A percentile compares a stretch with the other conserved stretches of the same genome.
These are phyloP conservation scores for Plectus sambesii DNA, from an alignment of 1,140 invertebrate species.

Conservation along the genomic window DNA sequence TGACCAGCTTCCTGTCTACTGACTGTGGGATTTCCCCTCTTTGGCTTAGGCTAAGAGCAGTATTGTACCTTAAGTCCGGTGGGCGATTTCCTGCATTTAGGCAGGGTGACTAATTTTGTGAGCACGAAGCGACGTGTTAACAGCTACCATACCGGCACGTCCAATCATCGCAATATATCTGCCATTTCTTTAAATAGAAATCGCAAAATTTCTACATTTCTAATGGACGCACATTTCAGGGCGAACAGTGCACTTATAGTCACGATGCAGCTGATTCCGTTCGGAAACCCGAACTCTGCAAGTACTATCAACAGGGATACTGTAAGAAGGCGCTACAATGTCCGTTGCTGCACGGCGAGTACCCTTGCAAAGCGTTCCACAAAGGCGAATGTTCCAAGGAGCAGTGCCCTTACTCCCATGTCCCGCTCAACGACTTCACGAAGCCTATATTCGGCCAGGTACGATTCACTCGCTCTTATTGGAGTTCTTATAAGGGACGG, in stretches of 20 bases:
- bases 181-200: constrained; percentile 1
- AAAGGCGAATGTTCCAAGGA: constrained; percentile 39
- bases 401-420: constrained; percentile 38
- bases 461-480: too few relatives aligned
- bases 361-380: constrained; percentile 40
- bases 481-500: too few relatives aligned
- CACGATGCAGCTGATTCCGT: constrained; percentile 38
- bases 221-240: not conserved
- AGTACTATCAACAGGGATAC: constrained; percentile 39
- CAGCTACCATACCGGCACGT: too few relatives aligned
- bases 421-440: constrained; percentile 38
- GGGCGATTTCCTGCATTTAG: too few relatives aligned
- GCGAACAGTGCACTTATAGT: constrained; percentile 37
- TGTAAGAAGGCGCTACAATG: constrained; percentile 39
- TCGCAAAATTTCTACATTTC: not conserved
- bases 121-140: too few relatives aligned
- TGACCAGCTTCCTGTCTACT: too few relatives aligned
- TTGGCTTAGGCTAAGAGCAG: too few relatives aligned
- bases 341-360: constrained; percentile 42
- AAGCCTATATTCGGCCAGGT: constrained; percentile 38
- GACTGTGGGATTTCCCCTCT: too few relatives aligned
- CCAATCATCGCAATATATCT: too few relatives aligned
- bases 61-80: too few relatives aligned
- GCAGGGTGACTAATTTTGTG: too few relatives aligned
- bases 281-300: constrained; percentile 35